A percentile compares a stretch with the other conserved stretches of the same genome.
Conservation (phyloP, 2,113 vertebrate species). For the Lagenorhynchus albirostris region DNA sequence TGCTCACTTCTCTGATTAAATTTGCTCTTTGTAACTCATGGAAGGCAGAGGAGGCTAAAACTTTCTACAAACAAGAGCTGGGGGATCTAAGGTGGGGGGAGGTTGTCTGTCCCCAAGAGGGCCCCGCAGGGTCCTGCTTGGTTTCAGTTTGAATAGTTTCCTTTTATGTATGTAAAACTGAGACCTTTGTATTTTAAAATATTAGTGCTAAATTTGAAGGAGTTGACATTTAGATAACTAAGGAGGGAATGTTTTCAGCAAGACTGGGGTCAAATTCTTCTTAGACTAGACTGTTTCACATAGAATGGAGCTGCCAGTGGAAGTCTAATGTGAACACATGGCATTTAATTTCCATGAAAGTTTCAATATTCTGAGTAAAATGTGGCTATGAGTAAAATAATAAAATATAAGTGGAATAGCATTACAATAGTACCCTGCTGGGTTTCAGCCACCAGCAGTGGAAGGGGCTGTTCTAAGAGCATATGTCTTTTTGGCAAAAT, state of each 20-base stretch:
- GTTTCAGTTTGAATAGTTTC: neutral
- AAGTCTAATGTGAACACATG: neutral
- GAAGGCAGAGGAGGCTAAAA: neutral
- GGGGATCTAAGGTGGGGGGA: neutral
- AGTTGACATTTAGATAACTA: neutral
- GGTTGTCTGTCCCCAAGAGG: neutral
- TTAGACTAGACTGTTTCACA: neutral
- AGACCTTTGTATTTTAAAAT: slow-evolving; percentile 5
- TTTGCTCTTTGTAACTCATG: neutral
- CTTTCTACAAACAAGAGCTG: neutral
- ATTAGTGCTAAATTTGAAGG: neutral
- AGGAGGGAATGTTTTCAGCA: neutral
- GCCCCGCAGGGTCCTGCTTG: neutral
- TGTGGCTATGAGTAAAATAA: neutral
- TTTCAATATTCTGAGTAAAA: slow-evolving; percentile 31
- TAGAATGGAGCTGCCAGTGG: neutral
- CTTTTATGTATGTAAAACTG: neutral
- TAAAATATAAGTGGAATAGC: neutral
- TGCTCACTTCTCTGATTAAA: neutral
- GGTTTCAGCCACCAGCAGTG: neutral
- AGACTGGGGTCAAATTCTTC: neutral
- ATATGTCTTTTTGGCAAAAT: slow-evolving; percentile 63
- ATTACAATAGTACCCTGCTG: neutral
- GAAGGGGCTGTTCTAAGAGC: neutral
- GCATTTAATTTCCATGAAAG: slow-evolving; percentile 28